Evolutionary conservation across 2,113 vertebrate genomes (phyloP).

Genomic region (Engystomops pustulosus): DNA sequence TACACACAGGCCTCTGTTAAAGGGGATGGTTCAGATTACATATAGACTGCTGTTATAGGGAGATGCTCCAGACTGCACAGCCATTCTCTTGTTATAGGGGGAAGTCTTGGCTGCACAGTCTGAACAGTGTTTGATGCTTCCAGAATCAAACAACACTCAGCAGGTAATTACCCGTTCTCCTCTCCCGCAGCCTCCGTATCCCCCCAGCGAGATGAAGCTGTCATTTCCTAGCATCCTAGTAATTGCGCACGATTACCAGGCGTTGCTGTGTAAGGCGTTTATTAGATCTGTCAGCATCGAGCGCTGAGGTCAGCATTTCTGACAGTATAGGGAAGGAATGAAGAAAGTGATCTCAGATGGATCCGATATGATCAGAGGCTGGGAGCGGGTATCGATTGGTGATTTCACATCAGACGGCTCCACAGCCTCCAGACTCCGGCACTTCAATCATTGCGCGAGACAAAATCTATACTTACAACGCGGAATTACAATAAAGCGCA

Average conservation of each 20-base stretch:
- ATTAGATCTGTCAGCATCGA: conserved; percentile 3
- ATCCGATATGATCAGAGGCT: not conserved
- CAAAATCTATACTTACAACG: not conserved
- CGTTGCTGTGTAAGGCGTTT: not conserved
- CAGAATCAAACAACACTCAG: not conserved
- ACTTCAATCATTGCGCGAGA: not conserved
- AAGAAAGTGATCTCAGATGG: not conserved
- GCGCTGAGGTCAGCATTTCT: not conserved
- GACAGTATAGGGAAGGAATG: not conserved
- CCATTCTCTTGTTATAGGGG: not conserved
- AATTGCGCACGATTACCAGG: not conserved
- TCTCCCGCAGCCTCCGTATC: not conserved
- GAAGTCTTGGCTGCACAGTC: not conserved
- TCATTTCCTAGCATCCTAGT: not conserved
- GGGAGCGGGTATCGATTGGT: not conserved
- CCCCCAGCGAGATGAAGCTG: not conserved
- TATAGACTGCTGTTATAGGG: not conserved
- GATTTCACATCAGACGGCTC: not conserved
- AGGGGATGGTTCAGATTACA: not conserved
- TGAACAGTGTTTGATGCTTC: too few relatives aligned
- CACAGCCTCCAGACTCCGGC: not conserved
- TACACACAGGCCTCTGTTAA: not conserved
- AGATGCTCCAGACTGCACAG: not conserved
- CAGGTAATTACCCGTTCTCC: not conserved
- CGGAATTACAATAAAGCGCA: not conserved